Conservation (phyloP, 2,113 vertebrate genomes). For the Pterophyllum scalare region DNA sequence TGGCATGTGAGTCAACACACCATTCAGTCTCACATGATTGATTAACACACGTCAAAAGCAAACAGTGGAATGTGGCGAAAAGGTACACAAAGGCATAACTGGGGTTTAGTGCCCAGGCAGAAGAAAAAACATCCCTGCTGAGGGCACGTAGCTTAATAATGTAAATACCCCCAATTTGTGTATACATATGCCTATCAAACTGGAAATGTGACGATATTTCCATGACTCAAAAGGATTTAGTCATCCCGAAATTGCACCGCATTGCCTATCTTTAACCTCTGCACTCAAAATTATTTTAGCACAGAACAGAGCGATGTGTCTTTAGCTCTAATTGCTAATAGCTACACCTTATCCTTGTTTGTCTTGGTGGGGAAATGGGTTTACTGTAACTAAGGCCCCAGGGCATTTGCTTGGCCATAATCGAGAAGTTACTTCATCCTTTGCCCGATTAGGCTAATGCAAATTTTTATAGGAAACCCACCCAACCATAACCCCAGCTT, state of each 20-base stretch:
- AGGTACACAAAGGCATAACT: slow-evolving; percentile 79
- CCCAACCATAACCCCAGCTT: slow-evolving; percentile 40
- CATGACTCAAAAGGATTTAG: slow-evolving; percentile 40
- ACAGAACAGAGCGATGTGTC: slow-evolving; percentile 17
- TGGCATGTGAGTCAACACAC: slow-evolving; percentile 78
- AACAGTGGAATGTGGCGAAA: slow-evolving; percentile 79
- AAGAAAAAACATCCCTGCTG: slow-evolving; percentile 72
- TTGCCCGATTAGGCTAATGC: slow-evolving; percentile 56
- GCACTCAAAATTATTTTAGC: slow-evolving; percentile 25
- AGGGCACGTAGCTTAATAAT: slow-evolving; percentile 69
- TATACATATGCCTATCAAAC: slow-evolving; percentile 57
- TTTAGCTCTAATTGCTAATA: slow-evolving; percentile 41
- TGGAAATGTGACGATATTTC: slow-evolving; percentile 45
- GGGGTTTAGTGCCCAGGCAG: slow-evolving; percentile 73
- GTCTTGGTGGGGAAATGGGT: slow-evolving; percentile 59
- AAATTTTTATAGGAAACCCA: slow-evolving; percentile 50
- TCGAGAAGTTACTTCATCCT: slow-evolving; percentile 55
- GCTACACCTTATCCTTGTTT: slow-evolving; percentile 64
- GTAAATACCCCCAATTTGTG: slow-evolving; percentile 66
- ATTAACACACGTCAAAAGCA: slow-evolving; percentile 80
- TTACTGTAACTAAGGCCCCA: slow-evolving; percentile 34
- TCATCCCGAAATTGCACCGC: slow-evolving; percentile 27
- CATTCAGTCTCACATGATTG: slow-evolving; percentile 79
- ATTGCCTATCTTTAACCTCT: slow-evolving; percentile 38
- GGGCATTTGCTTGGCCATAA: slow-evolving; percentile 48